Evolutionary conservation across 1,140 invertebrate genomes (phyloP), one percentile per base, ranked within the genome.

Genomic region (Drosophila persimilis): DNA sequence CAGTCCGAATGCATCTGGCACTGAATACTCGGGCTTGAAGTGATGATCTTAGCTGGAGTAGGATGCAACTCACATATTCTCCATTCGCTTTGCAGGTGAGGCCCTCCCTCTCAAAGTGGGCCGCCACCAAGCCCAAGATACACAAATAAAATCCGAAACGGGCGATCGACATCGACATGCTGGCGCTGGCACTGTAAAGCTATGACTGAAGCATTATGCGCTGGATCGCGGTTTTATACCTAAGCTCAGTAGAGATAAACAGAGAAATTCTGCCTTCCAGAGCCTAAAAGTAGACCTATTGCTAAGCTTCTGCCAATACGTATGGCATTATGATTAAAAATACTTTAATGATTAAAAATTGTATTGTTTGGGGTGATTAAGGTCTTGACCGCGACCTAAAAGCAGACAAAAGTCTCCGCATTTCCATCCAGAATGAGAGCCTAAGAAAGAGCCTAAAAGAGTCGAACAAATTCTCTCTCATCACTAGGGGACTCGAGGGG

Each of bases 1-100:
- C 90, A 91, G 8, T 91, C 88, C 20, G 6, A 46, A 50, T 91
- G 81, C 17, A 50, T 65, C 58, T 90, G 77, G 24, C 90, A 91
- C 90, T 91, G 15, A 4, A 63, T 22, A 44, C 35, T 15, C 47
- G 22, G 11, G 11, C 46, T 13, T 35, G 3, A 7, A 22, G 8
- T 2, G 3, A 2, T 11, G 2, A 35, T 26, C 2, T 15, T 3
- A 6, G 3, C 3, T 22, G 6, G 20, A 17, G 58, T 17, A 9
- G 17, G 15, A 8, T 54, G 6, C 3, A 24, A 77, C 80, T 79
- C 58, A 90, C 89, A 80, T 73, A 78, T 46, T 71, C 69, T n/a
- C 73, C 69, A 47, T 62, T 73, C 15, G n/a, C 9, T 0, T 56
- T 50, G 39, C 89, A 90, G 22, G 59, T 65, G 1, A 0, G 22